phyloP scores from a whole-genome alignment of 2,797 vertebrate species.

The Manis javanica region DNA sequence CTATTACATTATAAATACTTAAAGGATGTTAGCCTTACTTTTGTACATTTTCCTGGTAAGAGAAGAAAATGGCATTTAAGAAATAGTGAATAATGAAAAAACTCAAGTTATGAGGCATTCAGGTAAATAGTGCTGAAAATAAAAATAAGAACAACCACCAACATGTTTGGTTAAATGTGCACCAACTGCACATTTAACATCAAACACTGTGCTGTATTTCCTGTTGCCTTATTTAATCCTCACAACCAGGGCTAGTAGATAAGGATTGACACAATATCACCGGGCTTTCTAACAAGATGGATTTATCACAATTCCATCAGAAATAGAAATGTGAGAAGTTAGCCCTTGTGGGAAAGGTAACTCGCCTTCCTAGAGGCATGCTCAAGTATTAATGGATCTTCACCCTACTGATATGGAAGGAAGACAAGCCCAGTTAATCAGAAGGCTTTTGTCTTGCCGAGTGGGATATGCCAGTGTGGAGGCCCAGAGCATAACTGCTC shows the following conservation, averaged over 20 bases:
- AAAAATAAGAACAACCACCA: not conserved
- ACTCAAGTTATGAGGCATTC: not conserved
- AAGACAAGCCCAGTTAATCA: fast-evolving
- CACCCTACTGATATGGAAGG: not conserved
- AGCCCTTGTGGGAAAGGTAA: not conserved
- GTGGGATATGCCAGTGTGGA: not conserved
- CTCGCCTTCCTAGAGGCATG: not conserved
- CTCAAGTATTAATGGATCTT: not conserved
- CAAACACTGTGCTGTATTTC: not conserved
- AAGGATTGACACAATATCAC: not conserved
- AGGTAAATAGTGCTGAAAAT: not conserved
- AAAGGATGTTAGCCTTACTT: not conserved
- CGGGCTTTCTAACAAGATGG: not conserved
- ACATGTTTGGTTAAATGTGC: too few species aligned
- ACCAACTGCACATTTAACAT: not conserved
- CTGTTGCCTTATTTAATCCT: not conserved
- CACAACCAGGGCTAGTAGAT: not conserved
- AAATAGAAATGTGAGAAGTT: not conserved
- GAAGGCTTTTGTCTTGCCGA: not conserved
- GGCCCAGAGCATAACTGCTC: not conserved
- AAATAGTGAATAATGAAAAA: not conserved
- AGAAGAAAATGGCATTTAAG: not conserved
- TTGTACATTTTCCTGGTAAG: not conserved
- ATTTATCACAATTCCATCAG: not conserved
- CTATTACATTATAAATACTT: not conserved